phyloP scores from a whole-genome alignment of 2,888 invertebrate species.

The Rhingia campestris region DNA sequence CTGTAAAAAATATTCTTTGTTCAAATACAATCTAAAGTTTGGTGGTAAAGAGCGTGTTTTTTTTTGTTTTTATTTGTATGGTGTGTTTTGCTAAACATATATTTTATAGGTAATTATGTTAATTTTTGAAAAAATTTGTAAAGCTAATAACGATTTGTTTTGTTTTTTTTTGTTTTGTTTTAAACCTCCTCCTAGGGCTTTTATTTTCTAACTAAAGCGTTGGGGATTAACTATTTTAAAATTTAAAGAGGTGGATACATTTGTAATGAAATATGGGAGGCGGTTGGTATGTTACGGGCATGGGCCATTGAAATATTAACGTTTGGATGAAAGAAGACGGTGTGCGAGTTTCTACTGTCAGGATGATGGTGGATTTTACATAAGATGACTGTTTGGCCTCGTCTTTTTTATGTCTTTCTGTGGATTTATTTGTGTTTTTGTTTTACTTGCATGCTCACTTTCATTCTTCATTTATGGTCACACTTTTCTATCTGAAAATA shows the following conservation, averaged over 20 bases:
- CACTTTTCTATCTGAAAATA: too few relatives aligned
- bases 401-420: too few relatives aligned
- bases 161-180: constrained; percentile 13
- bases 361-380: too few relatives aligned
- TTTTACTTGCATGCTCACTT: too few relatives aligned
- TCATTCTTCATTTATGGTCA: too few relatives aligned
- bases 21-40: constrained; percentile 12
- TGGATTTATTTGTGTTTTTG: too few relatives aligned
- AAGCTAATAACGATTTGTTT: constrained; percentile 54
- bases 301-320: too few relatives aligned
- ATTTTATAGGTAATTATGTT: constrained; percentile 6
- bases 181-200: not conserved
- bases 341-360: too few relatives aligned
- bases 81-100: constrained; percentile 31
- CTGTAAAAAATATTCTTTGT: constrained; percentile 27
- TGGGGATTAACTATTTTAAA: not conserved
- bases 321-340: too few relatives aligned
- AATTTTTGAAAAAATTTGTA: constrained; percentile 47
- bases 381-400: too few relatives aligned
- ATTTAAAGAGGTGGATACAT: not conserved
- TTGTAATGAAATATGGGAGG: too few relatives aligned
- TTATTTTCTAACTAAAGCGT: not conserved
- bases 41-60: constrained; percentile 38
- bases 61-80: constrained; percentile 3
- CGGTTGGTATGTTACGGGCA: too few relatives aligned